Evolutionary conservation across 2,888 invertebrate genomes (phyloP).

Genomic region (Cryptophagus acutangulus): DNA sequence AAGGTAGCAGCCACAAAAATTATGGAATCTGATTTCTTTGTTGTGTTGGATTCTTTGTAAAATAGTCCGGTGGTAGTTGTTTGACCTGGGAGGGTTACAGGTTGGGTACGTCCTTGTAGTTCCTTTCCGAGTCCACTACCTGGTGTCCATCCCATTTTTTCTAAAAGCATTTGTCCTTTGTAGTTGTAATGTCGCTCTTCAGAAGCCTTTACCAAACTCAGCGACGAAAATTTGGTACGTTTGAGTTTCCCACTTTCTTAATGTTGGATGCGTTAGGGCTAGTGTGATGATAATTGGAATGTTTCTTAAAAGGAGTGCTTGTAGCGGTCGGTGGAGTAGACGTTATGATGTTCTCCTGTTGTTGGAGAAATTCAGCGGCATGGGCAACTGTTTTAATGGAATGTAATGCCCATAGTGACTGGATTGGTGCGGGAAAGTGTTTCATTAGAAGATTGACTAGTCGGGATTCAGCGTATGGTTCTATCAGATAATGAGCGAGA

Average conservation of each 20-base stretch:
- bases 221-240: too few relatives aligned
- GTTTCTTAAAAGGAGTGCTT: neutral
- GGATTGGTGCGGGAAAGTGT: conserved; percentile 13
- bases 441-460: conserved; percentile 10
- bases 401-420: conserved; percentile 13
- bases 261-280: neutral
- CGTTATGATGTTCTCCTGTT: conserved; percentile 10
- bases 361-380: conserved; percentile 10
- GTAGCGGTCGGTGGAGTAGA: neutral
- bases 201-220: too few relatives aligned
- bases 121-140: neutral
- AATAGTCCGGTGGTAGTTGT: neutral
- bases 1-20: too few relatives aligned
- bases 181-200: neutral
- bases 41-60: neutral
- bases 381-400: conserved; percentile 4
- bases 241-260: too few relatives aligned
- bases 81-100: neutral
- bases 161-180: neutral
- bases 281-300: neutral
- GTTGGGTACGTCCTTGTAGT: neutral
- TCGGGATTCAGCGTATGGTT: conserved; percentile 4
- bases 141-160: neutral
- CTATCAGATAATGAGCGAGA: conserved; percentile 7
- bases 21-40: too few relatives aligned